These are phyloP conservation scores for Gorilla gorilla DNA, from an alignment of 2,113 vertebrate species.

Conservation along the genomic window DNA sequence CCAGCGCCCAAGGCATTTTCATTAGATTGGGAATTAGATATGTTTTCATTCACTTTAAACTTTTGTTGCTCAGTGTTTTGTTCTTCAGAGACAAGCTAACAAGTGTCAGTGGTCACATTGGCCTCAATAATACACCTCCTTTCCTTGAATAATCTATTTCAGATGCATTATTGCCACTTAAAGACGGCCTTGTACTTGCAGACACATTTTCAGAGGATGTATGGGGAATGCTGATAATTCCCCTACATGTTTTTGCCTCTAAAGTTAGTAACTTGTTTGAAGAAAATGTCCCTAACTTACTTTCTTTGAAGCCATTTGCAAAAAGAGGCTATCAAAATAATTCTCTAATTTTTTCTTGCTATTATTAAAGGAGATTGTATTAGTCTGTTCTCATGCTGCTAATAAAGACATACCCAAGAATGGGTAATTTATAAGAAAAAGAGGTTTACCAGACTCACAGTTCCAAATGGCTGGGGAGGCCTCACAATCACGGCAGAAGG, in stretches of 20 bases:
- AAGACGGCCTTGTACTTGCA: constrained; percentile 42
- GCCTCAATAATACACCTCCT: constrained; percentile 51
- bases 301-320: constrained; percentile 36
- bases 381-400: too few species aligned
- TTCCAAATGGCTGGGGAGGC: too few species aligned
- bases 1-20: constrained; percentile 69
- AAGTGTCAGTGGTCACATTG: constrained; percentile 47
- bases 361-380: not conserved
- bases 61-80: constrained; percentile 51
- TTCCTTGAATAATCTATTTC: constrained; percentile 63
- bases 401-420: too few species aligned
- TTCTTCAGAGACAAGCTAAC: constrained; percentile 67
- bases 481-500: too few species aligned
- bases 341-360: not conserved
- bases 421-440: too few species aligned
- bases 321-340: not conserved
- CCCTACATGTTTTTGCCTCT: not conserved
- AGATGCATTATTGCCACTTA: constrained; percentile 61
- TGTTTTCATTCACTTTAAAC: constrained; percentile 71
- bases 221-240: constrained; percentile 33
- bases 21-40: constrained; percentile 65
- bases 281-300: not conserved
- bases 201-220: constrained; percentile 1
- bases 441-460: too few species aligned
- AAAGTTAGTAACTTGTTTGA: not conserved